Percentiles rank a stretch among this genome's conserved stretches.
Evolutionary conservation across 92 coral and sea anemone genomes (phyloP).

Genomic region (Epizoanthus fatuus): DNA sequence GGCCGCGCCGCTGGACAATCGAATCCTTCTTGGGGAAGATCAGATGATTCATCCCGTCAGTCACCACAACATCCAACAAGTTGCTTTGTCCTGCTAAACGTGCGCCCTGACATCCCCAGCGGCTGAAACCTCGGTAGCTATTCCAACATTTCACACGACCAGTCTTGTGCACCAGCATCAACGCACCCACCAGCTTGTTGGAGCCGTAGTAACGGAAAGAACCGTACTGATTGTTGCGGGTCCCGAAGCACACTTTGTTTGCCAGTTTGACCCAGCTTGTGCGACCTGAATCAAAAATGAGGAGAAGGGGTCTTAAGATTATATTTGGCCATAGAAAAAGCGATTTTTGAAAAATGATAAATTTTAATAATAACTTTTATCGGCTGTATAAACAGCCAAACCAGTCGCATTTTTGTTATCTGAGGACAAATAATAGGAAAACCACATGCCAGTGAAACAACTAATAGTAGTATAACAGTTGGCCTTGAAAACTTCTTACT

Average conservation of each 20-base stretch:
- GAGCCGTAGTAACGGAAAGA: not conserved
- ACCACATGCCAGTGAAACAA: not conserved
- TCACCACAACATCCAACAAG: slow-evolving; percentile 5
- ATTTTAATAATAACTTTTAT: no score
- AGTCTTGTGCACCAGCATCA: not conserved
- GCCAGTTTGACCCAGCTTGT: not conserved
- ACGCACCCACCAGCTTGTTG: not conserved
- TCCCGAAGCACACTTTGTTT: slow-evolving; percentile 1
- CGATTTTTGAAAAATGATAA: no score
- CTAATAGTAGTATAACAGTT: no score
- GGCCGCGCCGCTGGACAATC: slow-evolving; percentile 7
- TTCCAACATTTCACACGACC: slow-evolving; percentile 25
- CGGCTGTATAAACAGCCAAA: no score
- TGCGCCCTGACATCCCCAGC: slow-evolving; percentile 7
- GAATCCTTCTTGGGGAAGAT: slow-evolving; percentile 32
- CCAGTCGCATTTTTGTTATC: no score
- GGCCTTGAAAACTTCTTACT: no score
- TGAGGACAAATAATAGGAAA: not conserved
- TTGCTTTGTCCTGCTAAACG: not conserved
- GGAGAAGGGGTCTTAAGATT: not conserved
- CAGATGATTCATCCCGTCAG: slow-evolving; percentile 20
- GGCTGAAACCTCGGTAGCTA: not conserved
- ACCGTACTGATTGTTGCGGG: slow-evolving; percentile 20
- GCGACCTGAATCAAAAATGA: slow-evolving; percentile 1
- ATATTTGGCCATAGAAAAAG: no score